Percentiles rank a stretch among this genome's conserved stretches.
Evolutionary conservation across 2,113 vertebrate genomes (phyloP).

Genomic region (Merops nubicus): DNA sequence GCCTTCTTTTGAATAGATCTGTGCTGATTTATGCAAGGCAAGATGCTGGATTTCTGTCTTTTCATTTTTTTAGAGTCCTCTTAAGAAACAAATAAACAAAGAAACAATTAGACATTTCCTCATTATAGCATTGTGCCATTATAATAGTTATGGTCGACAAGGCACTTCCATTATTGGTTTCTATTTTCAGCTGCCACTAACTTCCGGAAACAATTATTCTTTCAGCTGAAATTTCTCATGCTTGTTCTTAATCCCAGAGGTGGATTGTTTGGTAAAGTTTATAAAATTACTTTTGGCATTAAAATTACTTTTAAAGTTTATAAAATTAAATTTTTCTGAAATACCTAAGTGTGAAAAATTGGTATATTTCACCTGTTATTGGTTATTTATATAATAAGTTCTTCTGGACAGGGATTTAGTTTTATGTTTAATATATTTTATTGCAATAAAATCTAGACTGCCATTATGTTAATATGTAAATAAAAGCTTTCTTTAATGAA

Average conservation of each 20-base stretch:
- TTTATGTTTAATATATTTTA: conserved; percentile 24
- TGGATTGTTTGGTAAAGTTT: conserved; percentile 18
- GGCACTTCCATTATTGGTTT: conserved; percentile 23
- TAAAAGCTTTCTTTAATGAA: conserved; percentile 3
- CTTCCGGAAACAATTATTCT: conserved; percentile 36
- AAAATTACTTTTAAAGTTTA: conserved; percentile 41
- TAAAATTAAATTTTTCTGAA: conserved; percentile 39
- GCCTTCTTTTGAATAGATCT: neutral
- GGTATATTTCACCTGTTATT: neutral
- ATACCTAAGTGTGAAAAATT: neutral
- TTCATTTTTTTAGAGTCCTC: neutral
- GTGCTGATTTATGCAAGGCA: neutral
- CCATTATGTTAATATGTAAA: neutral
- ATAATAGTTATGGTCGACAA: conserved; percentile 16
- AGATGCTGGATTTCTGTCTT: neutral
- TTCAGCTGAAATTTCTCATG: conserved; percentile 19
- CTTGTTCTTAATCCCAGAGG: conserved; percentile 26
- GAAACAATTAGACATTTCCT: conserved; percentile 36
- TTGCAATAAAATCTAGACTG: neutral
- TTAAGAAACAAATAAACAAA: conserved; percentile 21
- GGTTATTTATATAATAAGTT: conserved; percentile 13
- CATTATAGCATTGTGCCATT: conserved; percentile 1
- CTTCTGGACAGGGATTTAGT: neutral
- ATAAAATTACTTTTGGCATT: conserved; percentile 17
- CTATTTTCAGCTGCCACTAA: conserved; percentile 27